phyloP scores from a whole-genome alignment of 2,888 invertebrate species.

The Zhuqinia jingwanae region DNA sequence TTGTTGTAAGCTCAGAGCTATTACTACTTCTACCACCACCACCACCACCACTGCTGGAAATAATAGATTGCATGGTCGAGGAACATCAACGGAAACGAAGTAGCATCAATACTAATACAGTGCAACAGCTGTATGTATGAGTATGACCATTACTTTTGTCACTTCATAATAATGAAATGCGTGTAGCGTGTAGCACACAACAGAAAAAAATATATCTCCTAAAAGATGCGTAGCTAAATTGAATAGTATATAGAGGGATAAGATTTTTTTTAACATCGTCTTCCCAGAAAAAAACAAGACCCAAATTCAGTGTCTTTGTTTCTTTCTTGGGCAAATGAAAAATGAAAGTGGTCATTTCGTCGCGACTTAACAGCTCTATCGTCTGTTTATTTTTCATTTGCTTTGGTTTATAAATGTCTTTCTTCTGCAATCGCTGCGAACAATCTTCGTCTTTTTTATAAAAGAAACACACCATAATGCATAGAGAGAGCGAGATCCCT shows the following conservation, averaged over 20 bases:
- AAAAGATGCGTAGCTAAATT: neutral
- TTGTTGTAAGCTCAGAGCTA: neutral
- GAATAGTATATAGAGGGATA: neutral
- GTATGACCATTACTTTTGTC: neutral
- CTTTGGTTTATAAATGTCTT: constrained; percentile 62
- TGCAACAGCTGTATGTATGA: constrained; percentile 56
- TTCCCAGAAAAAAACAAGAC: no score
- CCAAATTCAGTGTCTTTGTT: no score
- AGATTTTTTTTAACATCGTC: neutral
- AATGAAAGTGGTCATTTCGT: constrained; percentile 73
- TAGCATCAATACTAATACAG: constrained; percentile 41
- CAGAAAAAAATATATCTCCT: neutral
- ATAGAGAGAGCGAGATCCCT: constrained; percentile 19
- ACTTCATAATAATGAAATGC: neutral
- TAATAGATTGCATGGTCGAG: constrained; percentile 38
- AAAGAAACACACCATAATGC: neutral
- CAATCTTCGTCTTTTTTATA: constrained; percentile 25
- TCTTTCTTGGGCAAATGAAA: constrained; percentile 21
- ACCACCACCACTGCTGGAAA: constrained; percentile 26
- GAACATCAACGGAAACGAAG: no score
- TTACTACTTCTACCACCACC: no score
- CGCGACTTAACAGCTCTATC: constrained; percentile 42
- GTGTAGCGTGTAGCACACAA: neutral
- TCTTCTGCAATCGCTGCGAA: constrained; percentile 50
- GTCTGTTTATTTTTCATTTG: constrained; percentile 55